Base-by-base conservation (phyloP, 1,140 invertebrate species). In the Cryptotermes secundus region DNA sequence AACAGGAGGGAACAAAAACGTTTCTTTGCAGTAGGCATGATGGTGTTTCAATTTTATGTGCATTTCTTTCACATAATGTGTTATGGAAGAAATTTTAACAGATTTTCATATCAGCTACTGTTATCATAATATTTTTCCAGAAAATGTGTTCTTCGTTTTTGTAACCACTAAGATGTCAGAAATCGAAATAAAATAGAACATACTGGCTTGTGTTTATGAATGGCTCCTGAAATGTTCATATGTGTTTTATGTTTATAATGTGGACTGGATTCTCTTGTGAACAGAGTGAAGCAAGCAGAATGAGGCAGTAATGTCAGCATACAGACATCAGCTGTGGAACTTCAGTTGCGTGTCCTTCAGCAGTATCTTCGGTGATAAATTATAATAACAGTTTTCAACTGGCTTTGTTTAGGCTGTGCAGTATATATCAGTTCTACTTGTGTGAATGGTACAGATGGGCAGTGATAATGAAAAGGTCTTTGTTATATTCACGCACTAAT, bases 201-300 rank as follows among this genome's bases (percentile, higher is more conserved):
- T 22, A 49, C 22, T 14, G 45, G 16, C 3, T 49, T 49, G 3
- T 22, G n/a, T 72, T 72, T 72, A 31, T 72, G 59, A 72, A 72
- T 72, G 59, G 59, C 59, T 72, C 59, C n/a, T 31, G 59, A 72
- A 72, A 9, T 72, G 9, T 72, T 72, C 26, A 31, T 12, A 72
- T 72, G 14, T 72, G 31, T 1, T 72, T 31, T 72, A 72, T n/a
- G n/a, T 3, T 72, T 72, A 31, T 72, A 72, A 72, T 31, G 31
- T 72, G 59, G 59, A 72, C 59, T 72, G 59, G 59, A 72, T 72
- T 72, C n/a, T 72, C 59, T 72, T 72, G n/a, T 72, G n/a, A 72
- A 72, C 59, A 72, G 59, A 72, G 59, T 72, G 59, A 72, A 72
- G 59, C 7, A 31, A n/a, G 59, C 59, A 10, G 59, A 72, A 72